Conservation (phyloP, 2,113 vertebrate genomes). For the Grammomys surdaster region DNA sequence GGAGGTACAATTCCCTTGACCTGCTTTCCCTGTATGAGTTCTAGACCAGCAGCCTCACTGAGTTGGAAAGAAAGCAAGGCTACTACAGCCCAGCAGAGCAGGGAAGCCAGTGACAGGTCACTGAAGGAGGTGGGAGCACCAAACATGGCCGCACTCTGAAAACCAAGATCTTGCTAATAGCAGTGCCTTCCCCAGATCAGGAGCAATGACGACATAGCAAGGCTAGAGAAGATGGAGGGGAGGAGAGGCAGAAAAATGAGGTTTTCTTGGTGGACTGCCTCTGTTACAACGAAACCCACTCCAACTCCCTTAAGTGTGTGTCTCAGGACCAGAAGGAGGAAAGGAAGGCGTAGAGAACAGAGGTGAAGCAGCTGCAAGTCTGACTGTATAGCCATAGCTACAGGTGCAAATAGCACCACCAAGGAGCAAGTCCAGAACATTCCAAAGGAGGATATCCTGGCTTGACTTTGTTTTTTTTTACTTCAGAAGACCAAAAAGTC, state of each 20-base stretch:
- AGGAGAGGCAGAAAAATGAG: neutral
- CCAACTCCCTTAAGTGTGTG: neutral
- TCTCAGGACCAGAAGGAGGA: neutral
- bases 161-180: neutral
- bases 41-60: neutral
- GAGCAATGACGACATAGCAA: neutral
- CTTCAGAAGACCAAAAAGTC: neutral
- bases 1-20: neutral
- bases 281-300: neutral
- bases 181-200: neutral
- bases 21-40: neutral
- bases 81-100: neutral
- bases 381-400: neutral
- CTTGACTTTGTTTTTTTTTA: neutral
- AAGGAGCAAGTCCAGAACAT: neutral
- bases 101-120: neutral
- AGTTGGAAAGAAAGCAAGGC: neutral
- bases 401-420: neutral
- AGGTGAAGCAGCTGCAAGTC: slow-evolving; percentile 39
- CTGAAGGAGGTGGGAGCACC: neutral
- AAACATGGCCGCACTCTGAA: neutral
- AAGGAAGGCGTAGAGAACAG: neutral
- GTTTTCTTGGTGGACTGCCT: neutral
- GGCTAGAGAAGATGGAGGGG: slow-evolving; percentile 41
- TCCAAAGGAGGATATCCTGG: too few species aligned